These are phyloP conservation scores for Imbricaverruca yamaguchii DNA, from an alignment of 2,888 invertebrate genomes.

Conservation along the genomic window DNA sequence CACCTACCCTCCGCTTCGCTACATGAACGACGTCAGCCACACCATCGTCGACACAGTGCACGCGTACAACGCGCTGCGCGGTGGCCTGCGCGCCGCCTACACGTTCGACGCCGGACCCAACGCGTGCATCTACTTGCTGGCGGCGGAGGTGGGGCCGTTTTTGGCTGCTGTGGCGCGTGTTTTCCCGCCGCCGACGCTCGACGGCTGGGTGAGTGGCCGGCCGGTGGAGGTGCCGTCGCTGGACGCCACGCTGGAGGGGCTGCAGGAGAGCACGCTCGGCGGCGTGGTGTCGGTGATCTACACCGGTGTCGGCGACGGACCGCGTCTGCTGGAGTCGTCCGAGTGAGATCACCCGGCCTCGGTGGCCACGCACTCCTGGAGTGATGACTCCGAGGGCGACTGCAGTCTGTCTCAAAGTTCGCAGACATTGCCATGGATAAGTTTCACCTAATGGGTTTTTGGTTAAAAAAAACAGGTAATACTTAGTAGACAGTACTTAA, in stretches of 20 bases:
- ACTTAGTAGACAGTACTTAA: too few relatives aligned
- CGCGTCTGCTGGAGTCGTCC: slow-evolving; percentile 21
- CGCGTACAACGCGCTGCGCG: slow-evolving; percentile 56
- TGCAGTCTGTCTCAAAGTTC: not conserved
- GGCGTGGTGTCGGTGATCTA: slow-evolving; percentile 30
- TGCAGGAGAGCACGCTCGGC: not conserved
- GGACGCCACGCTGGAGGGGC: not conserved
- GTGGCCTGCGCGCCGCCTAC: slow-evolving; percentile 63
- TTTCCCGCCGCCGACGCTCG: slow-evolving; percentile 53
- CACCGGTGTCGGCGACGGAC: slow-evolving; percentile 32
- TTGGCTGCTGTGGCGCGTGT: slow-evolving; percentile 58
- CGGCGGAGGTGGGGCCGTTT: slow-evolving; percentile 63
- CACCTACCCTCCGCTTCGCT: slow-evolving; percentile 86
- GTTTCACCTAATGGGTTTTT: too few relatives aligned
- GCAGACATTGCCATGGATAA: too few relatives aligned
- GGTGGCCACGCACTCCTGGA: not conserved
- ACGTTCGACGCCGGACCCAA: slow-evolving; percentile 99
- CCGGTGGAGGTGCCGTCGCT: slow-evolving; percentile 3
- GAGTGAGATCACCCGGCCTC: not conserved
- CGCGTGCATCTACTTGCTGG: slow-evolving; percentile 77
- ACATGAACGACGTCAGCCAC: slow-evolving; percentile 84
- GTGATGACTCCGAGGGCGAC: not conserved
- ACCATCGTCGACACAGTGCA: slow-evolving; percentile 72
- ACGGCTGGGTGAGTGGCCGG: slow-evolving; percentile 27
- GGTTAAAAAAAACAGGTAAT: too few relatives aligned